A percentile compares a stretch with the other conserved stretches of the same genome.
phyloP scores from a whole-genome alignment of 2,113 vertebrate genomes.

The Macrotis lagotis region DNA sequence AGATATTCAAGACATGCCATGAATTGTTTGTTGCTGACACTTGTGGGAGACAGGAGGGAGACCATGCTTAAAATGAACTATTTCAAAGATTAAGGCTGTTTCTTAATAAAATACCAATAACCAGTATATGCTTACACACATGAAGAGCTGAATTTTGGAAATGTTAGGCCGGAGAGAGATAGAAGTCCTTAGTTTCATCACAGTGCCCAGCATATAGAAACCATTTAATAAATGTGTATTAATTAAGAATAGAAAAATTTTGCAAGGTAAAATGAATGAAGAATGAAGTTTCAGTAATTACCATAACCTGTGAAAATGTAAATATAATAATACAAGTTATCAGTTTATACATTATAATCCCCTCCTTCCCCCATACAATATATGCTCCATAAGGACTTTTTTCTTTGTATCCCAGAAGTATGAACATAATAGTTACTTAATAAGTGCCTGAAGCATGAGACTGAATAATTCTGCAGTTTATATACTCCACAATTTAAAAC shows the following conservation, averaged over 20 bases:
- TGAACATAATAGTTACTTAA: background rate
- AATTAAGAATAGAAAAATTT: too few species aligned
- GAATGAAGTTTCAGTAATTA: too few species aligned
- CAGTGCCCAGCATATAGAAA: too few species aligned
- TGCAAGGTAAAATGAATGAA: too few species aligned
- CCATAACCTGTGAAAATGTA: background rate
- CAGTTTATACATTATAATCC: background rate
- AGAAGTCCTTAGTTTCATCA: too few species aligned
- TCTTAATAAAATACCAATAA: too few species aligned
- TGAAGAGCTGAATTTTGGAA: too few species aligned
- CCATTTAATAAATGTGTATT: too few species aligned
- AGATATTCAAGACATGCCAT: conserved; percentile 51
- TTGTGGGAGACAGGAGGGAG: conserved; percentile 24
- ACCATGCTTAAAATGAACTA: conserved; percentile 21
- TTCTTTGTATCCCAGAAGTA: background rate
- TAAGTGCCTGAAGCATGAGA: background rate
- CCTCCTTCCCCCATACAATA: too few species aligned
- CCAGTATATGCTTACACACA: too few species aligned
- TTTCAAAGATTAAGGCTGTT: conserved; percentile 15
- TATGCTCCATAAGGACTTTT: background rate
- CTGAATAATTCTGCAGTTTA: background rate
- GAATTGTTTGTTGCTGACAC: conserved; percentile 60
- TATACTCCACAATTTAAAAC: background rate
- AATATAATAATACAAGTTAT: background rate
- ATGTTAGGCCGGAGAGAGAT: too few species aligned